Evolutionary conservation across 92 coral and sea anemone species (phyloP), one percentile per base, ranked within the genome.

Genomic region (Heteractis magnifica): DNA sequence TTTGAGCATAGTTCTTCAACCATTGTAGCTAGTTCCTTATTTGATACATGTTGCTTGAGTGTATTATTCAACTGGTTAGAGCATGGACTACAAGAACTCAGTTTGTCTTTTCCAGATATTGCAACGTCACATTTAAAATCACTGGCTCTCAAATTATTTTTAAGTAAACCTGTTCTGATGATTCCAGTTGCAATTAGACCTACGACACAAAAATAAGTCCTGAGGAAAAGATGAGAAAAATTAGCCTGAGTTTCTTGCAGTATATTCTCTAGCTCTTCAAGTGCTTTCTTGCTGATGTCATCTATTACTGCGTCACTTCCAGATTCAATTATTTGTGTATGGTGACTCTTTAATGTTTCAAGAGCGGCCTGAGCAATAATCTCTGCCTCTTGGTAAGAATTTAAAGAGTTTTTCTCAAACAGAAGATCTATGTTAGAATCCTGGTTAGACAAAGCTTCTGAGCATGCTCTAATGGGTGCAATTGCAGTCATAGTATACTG

Each of bases 361-460:
- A 75, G 81, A 16, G 88, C 89, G 0, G 76, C 79, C 56, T 83
- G 85, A 13, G 92, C 80, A 68, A 90, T 26, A 52, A 90, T 70
- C 15, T 86, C 84, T 34, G 84, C 86, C 68, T 93, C 97, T 4
- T 71, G 83, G 60, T 86, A 86, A 19, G 86, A 77, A 81, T 93
- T 93, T 75, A 83, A 64, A 51, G 97, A 88, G 72, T 93, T 93
- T 86, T 86, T 93, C 60, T 90, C 97, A 75, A 93, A 93, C 23
- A 93, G 88, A 60, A 89, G 93, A 78, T 90, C 97, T 5, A 86
- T 82, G n/a, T 86, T 87, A 21, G 84, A 82, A 72, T 51, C 10
- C 51, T 65, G 60, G 11, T 68, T 65, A 10, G 73, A 68, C 4
- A 10, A 13, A 8, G 49, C 49, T 68, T 51, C 71, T 49, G 79